Base-by-base conservation (phyloP, 1,140 invertebrate genomes). In the Solen grandis region DNA sequence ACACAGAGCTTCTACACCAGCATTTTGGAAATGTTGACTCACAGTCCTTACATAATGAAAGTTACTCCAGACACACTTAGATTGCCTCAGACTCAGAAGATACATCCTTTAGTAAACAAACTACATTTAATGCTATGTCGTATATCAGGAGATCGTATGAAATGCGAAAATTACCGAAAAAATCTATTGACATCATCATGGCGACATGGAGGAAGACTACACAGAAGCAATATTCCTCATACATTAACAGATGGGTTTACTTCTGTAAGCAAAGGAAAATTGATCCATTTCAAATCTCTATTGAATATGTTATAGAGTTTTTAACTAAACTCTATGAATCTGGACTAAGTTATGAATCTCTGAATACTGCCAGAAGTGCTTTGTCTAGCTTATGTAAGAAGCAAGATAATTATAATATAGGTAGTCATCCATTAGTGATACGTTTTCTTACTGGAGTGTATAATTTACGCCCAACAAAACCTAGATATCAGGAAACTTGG, bases 1-100 rank as follows among this genome's bases (percentile, higher is more conserved):
- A 85, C 76, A 33, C 72, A 85, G 35, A 14, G 60, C 10, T 85
- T 46, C 70, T 83, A 55, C 31, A 81, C 76, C 25, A 52, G 41
- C 1, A 33, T 85, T 3, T 14, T 41, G 14, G 36, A 62, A 46
- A 31, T 85, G 55, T 27, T 84, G 19, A 50, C 33, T 8, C 31
- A 62, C 16, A 27, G 33, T 14, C 68, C 72, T 52, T 55, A 35
- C 35, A 50, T 81, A 38, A 19, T 84, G 10, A 76, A 38, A 31
- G 63, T 13, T 27, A 0, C 65, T 25, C 55, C 25, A 5, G 63
- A 69, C 16, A 52, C 54, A 29, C 3, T 60, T 31, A 59, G 14
- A 22, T 55, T 60, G 2, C 54, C 29, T n/a, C 35, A 29, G 13
- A 50, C n/a, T n/a, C n/a, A 29, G 25, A 38, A 33, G 41, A 59